Evolutionary conservation across 1,140 invertebrate species (phyloP), one percentile per base, ranked within the genome.

Genomic region (Agraylea sexmaculata): DNA sequence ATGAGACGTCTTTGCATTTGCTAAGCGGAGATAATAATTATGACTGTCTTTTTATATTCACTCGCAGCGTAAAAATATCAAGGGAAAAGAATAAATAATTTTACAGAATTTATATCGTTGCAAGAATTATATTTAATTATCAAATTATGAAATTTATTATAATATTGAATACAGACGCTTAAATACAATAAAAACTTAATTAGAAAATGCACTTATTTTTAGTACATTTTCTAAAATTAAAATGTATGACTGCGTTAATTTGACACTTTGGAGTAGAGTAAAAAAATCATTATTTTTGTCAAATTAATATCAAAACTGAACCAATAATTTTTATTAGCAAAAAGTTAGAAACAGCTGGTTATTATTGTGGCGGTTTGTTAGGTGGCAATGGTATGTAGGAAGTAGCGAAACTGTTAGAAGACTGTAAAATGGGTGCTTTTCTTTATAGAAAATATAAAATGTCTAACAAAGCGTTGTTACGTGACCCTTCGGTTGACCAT

Each of bases 401-500:
- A 30, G 38, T 21, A 25, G 11, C 10, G 37, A 35, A 25, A 41
- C 28, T 31, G 29, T 45, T n/a, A n/a, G n/a, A n/a, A n/a, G n/a
- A n/a, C n/a, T n/a, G n/a, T n/a, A n/a, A n/a, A n/a, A n/a, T n/a
- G n/a, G n/a, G n/a, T n/a, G n/a, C n/a, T n/a, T n/a, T n/a, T n/a
- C n/a, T n/a, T n/a, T n/a, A n/a, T n/a, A n/a, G 42, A 42, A 47
- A 48, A 45, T 48, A 48, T 48, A 48, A 44, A 48, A 48, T 48
- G 46, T 45, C 42, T 48, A 45, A 48, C 46, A 48, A 48, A 48
- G 46, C 45, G 42, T 40, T 34, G 42, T 44, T 48, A 48, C 46
- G 46, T 48, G 46, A 48, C 46, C 46, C 46, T 39, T 45, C 46
- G 45, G 42, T 45, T 48, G 46, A 48, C 46, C 46, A 48, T 48